phyloP scores from a whole-genome alignment of 2,797 vertebrate species.

The Urocyon cinereoargenteus region DNA sequence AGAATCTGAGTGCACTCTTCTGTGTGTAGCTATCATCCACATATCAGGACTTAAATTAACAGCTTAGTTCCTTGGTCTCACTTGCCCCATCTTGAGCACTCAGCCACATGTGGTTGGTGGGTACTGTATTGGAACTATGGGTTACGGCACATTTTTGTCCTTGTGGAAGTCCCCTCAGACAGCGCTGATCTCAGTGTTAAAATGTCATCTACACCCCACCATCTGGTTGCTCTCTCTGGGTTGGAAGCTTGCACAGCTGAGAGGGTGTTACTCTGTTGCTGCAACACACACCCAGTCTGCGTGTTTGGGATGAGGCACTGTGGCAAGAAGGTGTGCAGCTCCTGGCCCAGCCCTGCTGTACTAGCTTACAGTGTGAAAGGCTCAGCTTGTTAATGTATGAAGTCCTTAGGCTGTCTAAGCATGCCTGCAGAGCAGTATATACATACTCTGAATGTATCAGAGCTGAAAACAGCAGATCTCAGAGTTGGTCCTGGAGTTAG shows the following conservation, averaged over 20 bases:
- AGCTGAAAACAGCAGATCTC: not conserved
- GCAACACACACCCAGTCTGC: not conserved
- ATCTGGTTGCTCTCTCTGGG: too few species aligned
- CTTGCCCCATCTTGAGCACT: not conserved
- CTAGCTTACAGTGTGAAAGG: accelerated
- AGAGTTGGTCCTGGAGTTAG: not conserved
- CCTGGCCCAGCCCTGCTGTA: too few species aligned
- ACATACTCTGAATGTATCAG: accelerated
- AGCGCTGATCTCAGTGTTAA: not conserved
- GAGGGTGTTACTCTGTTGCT: accelerated
- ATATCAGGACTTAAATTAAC: not conserved
- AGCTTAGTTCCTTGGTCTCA: not conserved
- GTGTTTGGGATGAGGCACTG: not conserved
- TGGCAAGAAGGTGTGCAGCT: not conserved
- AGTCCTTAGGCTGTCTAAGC: not conserved
- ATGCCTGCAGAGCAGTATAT: too few species aligned
- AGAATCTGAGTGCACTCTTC: not conserved
- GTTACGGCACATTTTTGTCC: not conserved
- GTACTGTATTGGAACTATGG: not conserved
- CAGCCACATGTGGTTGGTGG: not conserved
- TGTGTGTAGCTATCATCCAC: not conserved
- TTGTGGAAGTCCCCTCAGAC: not conserved
- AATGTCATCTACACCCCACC: accelerated
- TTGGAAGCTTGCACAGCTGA: not conserved
- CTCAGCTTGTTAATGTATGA: accelerated